Conservation (phyloP, 2,113 vertebrate species). For the Sinocyclocheilus rhinocerous region DNA sequence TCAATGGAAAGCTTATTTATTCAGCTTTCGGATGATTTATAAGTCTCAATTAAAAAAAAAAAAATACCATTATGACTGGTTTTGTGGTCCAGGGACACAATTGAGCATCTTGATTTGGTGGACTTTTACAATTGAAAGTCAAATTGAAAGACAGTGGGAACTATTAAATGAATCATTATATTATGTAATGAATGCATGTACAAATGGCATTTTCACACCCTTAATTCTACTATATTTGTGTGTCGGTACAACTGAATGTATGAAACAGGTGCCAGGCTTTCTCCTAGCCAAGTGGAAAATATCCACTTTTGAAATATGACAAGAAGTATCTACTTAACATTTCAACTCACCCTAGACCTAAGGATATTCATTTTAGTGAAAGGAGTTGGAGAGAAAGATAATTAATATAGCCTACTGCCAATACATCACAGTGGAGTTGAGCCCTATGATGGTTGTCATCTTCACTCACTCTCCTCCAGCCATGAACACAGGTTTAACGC, state of each 20-base stretch:
- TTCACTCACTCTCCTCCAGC: conserved; percentile 75
- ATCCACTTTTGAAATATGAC: neutral
- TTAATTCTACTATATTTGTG: neutral
- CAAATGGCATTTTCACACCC: neutral
- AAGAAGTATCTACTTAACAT: neutral
- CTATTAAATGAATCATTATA: neutral
- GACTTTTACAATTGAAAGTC: neutral
- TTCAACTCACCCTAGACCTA: neutral
- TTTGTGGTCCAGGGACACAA: neutral
- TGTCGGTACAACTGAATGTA: neutral
- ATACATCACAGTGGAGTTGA: conserved; percentile 77
- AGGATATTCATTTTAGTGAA: conserved; percentile 15
- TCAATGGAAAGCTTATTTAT: no score
- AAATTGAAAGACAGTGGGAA: neutral
- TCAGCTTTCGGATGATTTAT: no score
- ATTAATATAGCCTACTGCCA: conserved; percentile 64
- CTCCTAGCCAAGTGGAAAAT: neutral
- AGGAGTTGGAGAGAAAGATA: conserved; percentile 45
- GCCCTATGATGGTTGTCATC: conserved; percentile 85
- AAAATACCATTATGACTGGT: no score
- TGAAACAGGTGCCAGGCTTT: neutral
- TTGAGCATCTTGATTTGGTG: neutral
- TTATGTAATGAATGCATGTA: neutral
- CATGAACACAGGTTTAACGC: conserved; percentile 85
- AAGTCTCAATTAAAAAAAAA: no score